Evolutionary conservation across 2,113 vertebrate genomes (phyloP).

Genomic region (Podocnemis expansa): DNA sequence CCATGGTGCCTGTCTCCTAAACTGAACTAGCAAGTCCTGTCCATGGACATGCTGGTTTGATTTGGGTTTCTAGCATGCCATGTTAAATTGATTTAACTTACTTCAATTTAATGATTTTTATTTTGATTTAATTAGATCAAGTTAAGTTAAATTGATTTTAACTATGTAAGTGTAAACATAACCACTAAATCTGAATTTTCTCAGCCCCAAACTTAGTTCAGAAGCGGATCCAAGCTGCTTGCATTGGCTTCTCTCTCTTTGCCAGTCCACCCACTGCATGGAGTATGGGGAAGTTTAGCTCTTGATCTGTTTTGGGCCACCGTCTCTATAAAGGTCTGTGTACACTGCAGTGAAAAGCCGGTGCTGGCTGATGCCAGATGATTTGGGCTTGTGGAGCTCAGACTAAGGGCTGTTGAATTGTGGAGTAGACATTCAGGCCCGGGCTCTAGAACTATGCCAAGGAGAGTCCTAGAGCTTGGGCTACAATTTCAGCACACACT

Average conservation of each 20-base stretch:
- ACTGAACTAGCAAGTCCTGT: too few species aligned
- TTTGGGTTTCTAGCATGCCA: too few species aligned
- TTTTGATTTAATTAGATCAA: too few species aligned
- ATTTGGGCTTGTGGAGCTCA: not conserved
- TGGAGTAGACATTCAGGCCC: not conserved
- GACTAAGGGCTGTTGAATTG: not conserved
- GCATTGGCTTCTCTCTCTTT: not conserved
- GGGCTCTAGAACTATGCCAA: not conserved
- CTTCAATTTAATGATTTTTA: too few species aligned
- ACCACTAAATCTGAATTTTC: not conserved
- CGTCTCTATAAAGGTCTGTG: not conserved
- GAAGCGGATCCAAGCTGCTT: not conserved
- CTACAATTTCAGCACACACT: too few species aligned
- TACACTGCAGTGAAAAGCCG: not conserved
- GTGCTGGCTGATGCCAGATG: not conserved
- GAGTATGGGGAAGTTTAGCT: not conserved
- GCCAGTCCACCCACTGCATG: not conserved
- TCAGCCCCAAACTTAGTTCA: not conserved
- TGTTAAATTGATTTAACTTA: too few species aligned
- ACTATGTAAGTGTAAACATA: too few species aligned
- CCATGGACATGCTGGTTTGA: too few species aligned
- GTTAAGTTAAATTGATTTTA: too few species aligned
- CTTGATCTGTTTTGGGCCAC: not conserved
- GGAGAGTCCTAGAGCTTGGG: not conserved
- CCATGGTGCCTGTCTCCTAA: too few species aligned